Evolutionary conservation across 2,797 vertebrate genomes (phyloP), one percentile per base, ranked within the genome.

Genomic region (Pachyuromys duprasi): DNA sequence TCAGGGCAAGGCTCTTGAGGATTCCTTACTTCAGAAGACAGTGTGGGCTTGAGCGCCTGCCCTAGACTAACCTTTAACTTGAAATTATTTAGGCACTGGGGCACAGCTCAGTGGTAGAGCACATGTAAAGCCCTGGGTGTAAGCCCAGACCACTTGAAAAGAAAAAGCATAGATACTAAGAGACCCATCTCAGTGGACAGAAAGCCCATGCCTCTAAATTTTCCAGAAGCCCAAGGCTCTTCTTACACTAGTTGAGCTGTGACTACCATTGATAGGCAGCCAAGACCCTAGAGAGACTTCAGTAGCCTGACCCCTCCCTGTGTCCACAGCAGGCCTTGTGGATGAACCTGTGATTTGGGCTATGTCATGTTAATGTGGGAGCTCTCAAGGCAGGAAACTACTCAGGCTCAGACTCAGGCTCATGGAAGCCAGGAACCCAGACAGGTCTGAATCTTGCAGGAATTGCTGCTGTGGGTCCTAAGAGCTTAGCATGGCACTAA

Each of bases 361-460:
- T 15, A 67, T 42, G 31, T 87, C 7, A 0, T 33, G 1, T 20
- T n/a, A 14, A 1, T 45, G 1, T 20, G 7, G 28, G 15, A 81
- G 57, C 74, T 42, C 79, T 89, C 78, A 70, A 93, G 86, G 42
- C 18, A 76, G 28, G 76, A 91, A 72, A 81, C 82, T 69, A 53
- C 31, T 31, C 53, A n/a, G n/a, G n/a, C n/a, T n/a, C 69, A 86
- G 22, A 39, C 72, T 90, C 53, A 70, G 53, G 22, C 28, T 31
- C 8, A 36, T 5, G 9, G 60, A 62, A 86, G 60, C 53, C 3
- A 3, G 11, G 3, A 78, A 6, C 74, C 42, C 24, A 86, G 33
- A 13, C 15, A 8, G 57, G 31, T 11, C 36, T 24, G 36, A 84
- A 53, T 9, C n/a, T 14, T 22, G 6, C 24, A 0, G 2, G 57